These are phyloP conservation scores for Cardinalis cardinalis DNA, from an alignment of 2,113 vertebrate species.

Conservation along the genomic window DNA sequence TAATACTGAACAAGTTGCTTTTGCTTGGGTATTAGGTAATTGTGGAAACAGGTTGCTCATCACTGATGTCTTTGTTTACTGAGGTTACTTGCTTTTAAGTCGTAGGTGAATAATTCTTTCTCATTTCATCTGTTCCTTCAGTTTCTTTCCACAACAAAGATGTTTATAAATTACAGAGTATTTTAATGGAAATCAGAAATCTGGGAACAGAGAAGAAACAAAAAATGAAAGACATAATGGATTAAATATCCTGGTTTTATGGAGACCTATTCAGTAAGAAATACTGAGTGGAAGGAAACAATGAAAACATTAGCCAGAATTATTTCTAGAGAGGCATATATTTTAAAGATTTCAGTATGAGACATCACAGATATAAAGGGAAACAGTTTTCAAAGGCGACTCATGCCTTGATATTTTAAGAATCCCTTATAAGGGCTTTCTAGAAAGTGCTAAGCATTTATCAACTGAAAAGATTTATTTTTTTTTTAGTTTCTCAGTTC, in stretches of 20 bases:
- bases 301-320: conserved; percentile 6
- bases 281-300: background rate
- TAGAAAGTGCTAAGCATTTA: conserved; percentile 17
- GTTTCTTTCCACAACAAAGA: background rate
- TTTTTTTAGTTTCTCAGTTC: background rate
- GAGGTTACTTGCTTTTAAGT: background rate
- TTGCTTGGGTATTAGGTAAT: background rate
- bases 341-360: conserved; percentile 33
- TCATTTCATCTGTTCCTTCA: background rate
- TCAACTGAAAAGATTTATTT: background rate
- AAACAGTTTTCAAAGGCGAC: conserved; percentile 26
- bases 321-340: conserved; percentile 7
- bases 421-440: conserved; percentile 10
- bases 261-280: background rate
- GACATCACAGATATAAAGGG: conserved; percentile 29
- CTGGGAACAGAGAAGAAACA: background rate
- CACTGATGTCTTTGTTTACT: background rate
- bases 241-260: conserved; percentile 4
- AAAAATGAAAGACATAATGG: background rate
- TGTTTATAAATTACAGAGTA: background rate
- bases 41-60: background rate
- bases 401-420: conserved; percentile 49
- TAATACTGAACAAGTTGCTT: background rate
- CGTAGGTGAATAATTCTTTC: background rate
- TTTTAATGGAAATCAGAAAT: conserved; percentile 1